phyloP scores from a whole-genome alignment of 2,797 vertebrate species.

The Arrhamphus sclerolepis region DNA sequence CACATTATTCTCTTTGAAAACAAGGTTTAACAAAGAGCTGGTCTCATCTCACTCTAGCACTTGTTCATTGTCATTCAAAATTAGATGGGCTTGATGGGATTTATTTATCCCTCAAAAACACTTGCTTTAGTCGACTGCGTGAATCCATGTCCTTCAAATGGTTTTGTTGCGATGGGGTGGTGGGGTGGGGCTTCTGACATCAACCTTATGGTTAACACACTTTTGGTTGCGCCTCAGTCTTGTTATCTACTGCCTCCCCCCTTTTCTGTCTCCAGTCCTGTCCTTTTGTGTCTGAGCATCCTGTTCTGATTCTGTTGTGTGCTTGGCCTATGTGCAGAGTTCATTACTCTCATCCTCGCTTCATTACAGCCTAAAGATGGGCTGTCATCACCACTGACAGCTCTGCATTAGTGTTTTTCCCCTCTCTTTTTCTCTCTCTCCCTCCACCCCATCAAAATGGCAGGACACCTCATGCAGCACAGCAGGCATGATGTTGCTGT shows the following conservation, averaged over 20 bases:
- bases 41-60: no score
- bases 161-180: neutral
- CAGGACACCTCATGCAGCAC: conserved; percentile 43
- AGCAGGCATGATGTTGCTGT: conserved; percentile 27
- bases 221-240: conserved; percentile 53
- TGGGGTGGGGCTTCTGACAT: conserved; percentile 34
- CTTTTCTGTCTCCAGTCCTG: conserved; percentile 9
- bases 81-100: conserved; percentile 37
- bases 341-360: conserved; percentile 74
- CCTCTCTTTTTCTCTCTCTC: neutral
- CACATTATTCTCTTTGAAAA: no score
- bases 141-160: conserved; percentile 40
- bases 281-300: conserved; percentile 45
- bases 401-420: conserved; percentile 39
- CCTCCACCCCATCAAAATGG: conserved; percentile 8
- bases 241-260: conserved; percentile 46
- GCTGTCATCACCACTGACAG: conserved; percentile 68
- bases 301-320: conserved; percentile 39
- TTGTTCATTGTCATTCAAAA: conserved; percentile 56
- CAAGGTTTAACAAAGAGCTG: no score
- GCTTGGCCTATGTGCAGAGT: conserved; percentile 53
- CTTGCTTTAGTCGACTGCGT: conserved; percentile 30
- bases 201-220: conserved; percentile 45
- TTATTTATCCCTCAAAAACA: conserved; percentile 48
- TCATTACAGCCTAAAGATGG: conserved; percentile 78